A percentile compares a stretch with the other conserved stretches of the same genome.
Conservation (phyloP, 2,797 vertebrate genomes). For the Clarias fuscus region DNA sequence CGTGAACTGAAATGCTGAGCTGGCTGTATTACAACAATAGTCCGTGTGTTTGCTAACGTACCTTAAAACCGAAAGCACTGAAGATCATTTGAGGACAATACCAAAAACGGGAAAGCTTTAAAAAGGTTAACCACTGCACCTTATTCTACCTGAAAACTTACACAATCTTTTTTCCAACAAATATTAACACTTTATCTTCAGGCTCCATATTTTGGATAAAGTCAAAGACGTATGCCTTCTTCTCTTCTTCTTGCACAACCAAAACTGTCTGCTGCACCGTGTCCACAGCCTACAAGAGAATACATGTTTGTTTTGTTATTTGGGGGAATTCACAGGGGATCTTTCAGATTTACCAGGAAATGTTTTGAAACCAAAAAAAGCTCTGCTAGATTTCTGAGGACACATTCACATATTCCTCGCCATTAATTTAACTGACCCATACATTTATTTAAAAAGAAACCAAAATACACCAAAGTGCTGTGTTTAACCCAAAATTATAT, state of each 20-base stretch:
- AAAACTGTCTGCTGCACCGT: conserved; percentile 88
- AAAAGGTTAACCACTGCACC: neutral
- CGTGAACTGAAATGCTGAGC: neutral
- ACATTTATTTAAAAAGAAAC: neutral
- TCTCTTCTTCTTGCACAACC: conserved; percentile 86
- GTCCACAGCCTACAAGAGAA: conserved; percentile 79
- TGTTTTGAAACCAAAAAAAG: neutral
- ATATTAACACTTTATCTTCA: conserved; percentile 89
- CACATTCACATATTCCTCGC: neutral
- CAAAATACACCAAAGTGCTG: neutral
- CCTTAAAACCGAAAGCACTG: neutral
- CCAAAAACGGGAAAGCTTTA: neutral
- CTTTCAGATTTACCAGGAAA: conserved; percentile 8
- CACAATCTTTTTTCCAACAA: conserved; percentile 90
- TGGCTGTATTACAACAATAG: no score
- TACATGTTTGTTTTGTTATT: neutral
- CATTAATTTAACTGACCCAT: neutral
- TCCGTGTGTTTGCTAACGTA: neutral
- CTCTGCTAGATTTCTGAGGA: neutral
- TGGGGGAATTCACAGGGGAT: conserved; percentile 6
- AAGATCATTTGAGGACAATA: neutral
- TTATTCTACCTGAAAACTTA: conserved; percentile 67
- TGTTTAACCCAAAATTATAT: neutral
- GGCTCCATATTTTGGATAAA: conserved; percentile 87
- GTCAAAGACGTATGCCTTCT: conserved; percentile 79